A percentile compares a stretch with the other conserved stretches of the same genome.
phyloP scores from a whole-genome alignment of 2,113 vertebrate genomes.

The Varanus salvator region DNA sequence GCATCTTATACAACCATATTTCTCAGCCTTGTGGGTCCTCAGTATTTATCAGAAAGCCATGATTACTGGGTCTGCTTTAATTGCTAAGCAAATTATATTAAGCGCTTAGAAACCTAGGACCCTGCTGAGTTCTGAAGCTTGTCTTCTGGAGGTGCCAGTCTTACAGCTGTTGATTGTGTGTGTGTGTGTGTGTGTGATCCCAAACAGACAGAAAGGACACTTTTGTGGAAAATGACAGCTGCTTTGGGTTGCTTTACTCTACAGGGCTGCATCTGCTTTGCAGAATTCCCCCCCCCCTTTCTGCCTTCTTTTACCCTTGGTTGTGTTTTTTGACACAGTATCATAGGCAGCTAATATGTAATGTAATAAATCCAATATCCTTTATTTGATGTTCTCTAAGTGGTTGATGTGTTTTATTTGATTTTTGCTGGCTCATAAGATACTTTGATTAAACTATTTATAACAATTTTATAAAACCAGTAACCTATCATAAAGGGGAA shows the following conservation, averaged over 20 bases:
- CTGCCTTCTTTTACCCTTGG: not conserved
- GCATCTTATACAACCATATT: not conserved
- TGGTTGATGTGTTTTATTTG: not conserved
- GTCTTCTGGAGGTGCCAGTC: not conserved
- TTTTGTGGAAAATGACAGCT: not conserved
- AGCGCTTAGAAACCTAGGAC: constrained; percentile 8
- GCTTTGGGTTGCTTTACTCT: not conserved
- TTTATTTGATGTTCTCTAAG: constrained; percentile 6
- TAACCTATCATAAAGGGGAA: not conserved
- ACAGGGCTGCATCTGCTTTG: not conserved
- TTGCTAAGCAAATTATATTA: constrained; percentile 14
- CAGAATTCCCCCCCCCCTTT: not conserved
- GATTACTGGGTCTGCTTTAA: not conserved
- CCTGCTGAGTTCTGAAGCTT: not conserved
- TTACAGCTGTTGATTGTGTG: not conserved
- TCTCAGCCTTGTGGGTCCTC: not conserved
- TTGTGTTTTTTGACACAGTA: not conserved
- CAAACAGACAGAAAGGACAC: not conserved
- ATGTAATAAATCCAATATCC: not conserved
- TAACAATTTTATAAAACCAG: not conserved
- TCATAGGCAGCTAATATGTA: not conserved
- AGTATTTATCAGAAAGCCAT: not conserved
- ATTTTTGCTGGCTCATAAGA: not conserved
- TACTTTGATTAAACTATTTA: constrained; percentile 6
- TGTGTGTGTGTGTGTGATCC: not conserved